Conservation (phyloP, 2,113 vertebrate genomes). For the Sebastes fasciatus region DNA sequence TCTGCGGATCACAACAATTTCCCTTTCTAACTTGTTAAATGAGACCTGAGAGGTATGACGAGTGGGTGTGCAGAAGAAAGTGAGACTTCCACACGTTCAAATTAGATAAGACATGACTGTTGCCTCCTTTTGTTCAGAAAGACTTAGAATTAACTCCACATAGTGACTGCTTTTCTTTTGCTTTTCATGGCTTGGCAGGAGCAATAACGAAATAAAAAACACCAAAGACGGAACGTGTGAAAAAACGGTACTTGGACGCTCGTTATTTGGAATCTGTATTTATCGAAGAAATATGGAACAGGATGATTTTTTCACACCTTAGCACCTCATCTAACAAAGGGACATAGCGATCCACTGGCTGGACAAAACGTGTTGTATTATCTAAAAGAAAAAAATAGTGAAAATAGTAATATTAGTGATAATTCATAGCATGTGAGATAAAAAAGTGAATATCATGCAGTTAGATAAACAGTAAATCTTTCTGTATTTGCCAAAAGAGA, state of each 20-base stretch:
- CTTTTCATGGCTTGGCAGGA: slow-evolving; percentile 23
- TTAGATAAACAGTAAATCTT: background rate
- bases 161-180: slow-evolving; percentile 17
- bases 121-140: slow-evolving; percentile 46
- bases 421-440: background rate
- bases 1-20: slow-evolving; percentile 55
- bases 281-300: slow-evolving; percentile 21
- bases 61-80: slow-evolving; percentile 61
- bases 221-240: slow-evolving; percentile 36
- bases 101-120: slow-evolving; percentile 62
- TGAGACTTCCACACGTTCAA: slow-evolving; percentile 60
- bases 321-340: slow-evolving; percentile 17
- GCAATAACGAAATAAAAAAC: slow-evolving; percentile 35
- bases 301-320: slow-evolving; percentile 45
- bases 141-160: slow-evolving; percentile 33
- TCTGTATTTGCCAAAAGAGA: background rate
- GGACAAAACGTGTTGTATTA: slow-evolving; percentile 18
- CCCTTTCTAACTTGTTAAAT: slow-evolving; percentile 64
- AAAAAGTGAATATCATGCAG: background rate
- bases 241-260: slow-evolving; percentile 27
- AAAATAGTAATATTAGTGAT: background rate
- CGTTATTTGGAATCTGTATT: slow-evolving; percentile 8
- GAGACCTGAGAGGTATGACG: slow-evolving; percentile 62
- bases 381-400: background rate
- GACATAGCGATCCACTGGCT: background rate